These are phyloP conservation scores for Temnothorax curvispinosus DNA, from an alignment of 1,140 invertebrate species.

Conservation along the genomic window DNA sequence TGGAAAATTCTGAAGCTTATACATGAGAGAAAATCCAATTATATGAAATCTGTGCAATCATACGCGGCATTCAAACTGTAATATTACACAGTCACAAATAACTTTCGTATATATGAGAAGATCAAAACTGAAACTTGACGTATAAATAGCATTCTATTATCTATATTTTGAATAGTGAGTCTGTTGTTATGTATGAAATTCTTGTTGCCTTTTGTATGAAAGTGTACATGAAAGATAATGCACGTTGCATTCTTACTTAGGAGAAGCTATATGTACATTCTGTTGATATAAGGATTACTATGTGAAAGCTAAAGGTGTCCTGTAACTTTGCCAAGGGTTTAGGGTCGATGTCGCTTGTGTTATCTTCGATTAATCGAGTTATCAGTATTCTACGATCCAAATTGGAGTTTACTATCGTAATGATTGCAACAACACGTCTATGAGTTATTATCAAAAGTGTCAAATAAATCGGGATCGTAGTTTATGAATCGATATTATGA, in stretches of 20 bases:
- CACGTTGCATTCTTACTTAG: background rate
- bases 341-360: background rate
- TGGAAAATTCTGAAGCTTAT: background rate
- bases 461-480: background rate
- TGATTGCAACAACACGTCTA: background rate
- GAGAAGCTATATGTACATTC: conserved; percentile 31
- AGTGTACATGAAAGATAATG: conserved; percentile 19
- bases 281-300: conserved; percentile 8
- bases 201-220: background rate
- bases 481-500: conserved; percentile 13
- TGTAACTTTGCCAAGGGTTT: background rate
- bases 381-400: background rate
- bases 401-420: background rate
- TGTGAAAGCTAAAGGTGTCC: conserved; percentile 3
- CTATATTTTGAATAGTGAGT: background rate
- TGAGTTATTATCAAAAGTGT: conserved; percentile 6
- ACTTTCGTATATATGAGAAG: conserved; percentile 2
- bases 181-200: background rate
- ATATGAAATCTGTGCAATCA: conserved; percentile 17
- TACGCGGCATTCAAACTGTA: conserved; percentile 9
- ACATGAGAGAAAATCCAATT: conserved; percentile 7
- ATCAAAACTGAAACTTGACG: background rate
- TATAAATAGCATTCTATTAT: background rate
- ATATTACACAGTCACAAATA: conserved; percentile 21
- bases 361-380: background rate